Conservation (phyloP, 2,113 vertebrate genomes). For the Alexandromys fortis region DNA sequence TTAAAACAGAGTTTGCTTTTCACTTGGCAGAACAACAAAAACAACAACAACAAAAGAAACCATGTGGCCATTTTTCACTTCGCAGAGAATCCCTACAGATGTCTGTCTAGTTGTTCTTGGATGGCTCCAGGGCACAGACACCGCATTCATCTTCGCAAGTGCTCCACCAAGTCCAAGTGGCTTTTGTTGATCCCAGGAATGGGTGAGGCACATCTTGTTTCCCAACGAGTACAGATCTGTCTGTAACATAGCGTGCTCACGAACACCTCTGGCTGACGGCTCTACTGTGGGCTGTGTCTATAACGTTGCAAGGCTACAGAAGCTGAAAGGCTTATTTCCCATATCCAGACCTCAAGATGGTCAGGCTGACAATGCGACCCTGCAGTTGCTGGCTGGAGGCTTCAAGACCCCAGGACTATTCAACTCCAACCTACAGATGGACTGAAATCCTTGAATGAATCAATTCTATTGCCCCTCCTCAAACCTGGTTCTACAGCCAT, state of each 20-base stretch:
- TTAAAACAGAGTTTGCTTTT: slow-evolving; percentile 60
- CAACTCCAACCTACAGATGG: not conserved
- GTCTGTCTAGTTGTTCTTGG: slow-evolving; percentile 78
- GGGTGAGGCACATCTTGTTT: not conserved
- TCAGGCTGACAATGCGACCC: not conserved
- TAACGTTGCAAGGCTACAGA: not conserved
- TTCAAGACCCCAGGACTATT: not conserved
- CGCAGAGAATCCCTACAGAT: slow-evolving; percentile 70
- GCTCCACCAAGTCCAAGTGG: slow-evolving; percentile 59
- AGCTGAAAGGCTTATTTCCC: not conserved
- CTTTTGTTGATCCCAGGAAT: slow-evolving; percentile 41
- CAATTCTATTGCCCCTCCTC: not conserved
- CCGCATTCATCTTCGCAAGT: slow-evolving; percentile 70
- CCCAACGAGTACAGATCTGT: not conserved
- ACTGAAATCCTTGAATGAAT: not conserved
- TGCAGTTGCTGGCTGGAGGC: not conserved
- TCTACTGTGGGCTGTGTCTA: not conserved
- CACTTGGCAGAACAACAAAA: slow-evolving; percentile 63
- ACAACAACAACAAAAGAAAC: slow-evolving; percentile 63
- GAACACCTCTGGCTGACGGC: not conserved
- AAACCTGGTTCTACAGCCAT: not conserved
- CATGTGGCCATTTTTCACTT: slow-evolving; percentile 64
- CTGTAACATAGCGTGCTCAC: not conserved
- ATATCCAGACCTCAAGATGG: not conserved
- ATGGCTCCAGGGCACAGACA: slow-evolving; percentile 65